Evolutionary conservation across 2,797 vertebrate species (phyloP).

Genomic region (Takifugu rubripes): DNA sequence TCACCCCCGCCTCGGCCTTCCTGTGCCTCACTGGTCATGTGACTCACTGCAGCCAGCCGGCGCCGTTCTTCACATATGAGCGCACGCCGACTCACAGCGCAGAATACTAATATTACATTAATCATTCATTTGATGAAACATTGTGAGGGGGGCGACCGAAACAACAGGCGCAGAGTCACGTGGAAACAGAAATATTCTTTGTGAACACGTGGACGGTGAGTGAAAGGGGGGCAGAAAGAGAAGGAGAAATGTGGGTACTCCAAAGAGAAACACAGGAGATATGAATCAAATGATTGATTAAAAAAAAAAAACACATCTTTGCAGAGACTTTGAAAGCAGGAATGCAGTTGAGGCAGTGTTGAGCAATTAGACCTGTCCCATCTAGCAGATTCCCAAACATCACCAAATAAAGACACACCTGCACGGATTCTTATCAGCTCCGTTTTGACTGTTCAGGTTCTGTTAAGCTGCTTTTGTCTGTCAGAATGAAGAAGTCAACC

Average conservation of each 20-base stretch:
- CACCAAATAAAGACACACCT: constrained; percentile 13
- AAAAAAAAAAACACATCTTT: constrained; percentile 9
- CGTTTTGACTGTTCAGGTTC: constrained; percentile 8
- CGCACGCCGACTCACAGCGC: no score
- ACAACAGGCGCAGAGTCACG: no score
- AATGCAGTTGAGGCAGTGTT: constrained; percentile 22
- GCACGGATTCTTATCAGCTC: constrained; percentile 4
- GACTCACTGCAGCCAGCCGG: constrained; percentile 26
- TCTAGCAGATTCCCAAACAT: constrained; percentile 15
- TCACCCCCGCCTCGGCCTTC: constrained; percentile 27
- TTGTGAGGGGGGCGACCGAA: not conserved
- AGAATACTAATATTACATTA: not conserved
- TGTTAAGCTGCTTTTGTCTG: not conserved
- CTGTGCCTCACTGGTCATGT: constrained; percentile 28
- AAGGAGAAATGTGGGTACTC: not conserved
- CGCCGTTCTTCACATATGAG: no score
- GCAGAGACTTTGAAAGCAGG: not conserved
- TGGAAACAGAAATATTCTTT: no score
- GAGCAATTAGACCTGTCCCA: constrained; percentile 24
- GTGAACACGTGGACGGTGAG: no score
- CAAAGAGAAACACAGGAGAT: not conserved
- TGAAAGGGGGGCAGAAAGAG: not conserved
- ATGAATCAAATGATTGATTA: not conserved
- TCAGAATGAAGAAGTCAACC: not conserved
- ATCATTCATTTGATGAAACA: not conserved